phyloP scores from a whole-genome alignment of 2,113 vertebrate species.

The Mionectes macconnelli region DNA sequence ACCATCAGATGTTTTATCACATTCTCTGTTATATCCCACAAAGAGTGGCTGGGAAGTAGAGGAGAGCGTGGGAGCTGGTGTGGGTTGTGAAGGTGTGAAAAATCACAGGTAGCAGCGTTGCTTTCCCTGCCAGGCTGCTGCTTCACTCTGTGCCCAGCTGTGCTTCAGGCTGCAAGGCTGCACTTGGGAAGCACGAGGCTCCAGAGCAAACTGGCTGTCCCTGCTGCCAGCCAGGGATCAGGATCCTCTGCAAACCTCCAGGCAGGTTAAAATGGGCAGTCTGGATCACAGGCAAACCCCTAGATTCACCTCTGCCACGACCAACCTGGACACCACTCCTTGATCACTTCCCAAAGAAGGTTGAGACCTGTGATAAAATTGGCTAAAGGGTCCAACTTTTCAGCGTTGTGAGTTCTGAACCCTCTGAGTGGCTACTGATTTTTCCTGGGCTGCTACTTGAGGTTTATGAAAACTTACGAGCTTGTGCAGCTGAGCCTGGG shows the following conservation, averaged over 20 bases:
- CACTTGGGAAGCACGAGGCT: not conserved
- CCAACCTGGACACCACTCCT: not conserved
- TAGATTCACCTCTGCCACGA: not conserved
- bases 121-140: slow-evolving; percentile 22
- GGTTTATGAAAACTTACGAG: not conserved
- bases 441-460: not conserved
- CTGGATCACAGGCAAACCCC: not conserved
- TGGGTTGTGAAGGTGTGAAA: slow-evolving; percentile 45
- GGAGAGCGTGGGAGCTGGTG: slow-evolving; percentile 28
- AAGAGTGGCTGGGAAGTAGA: slow-evolving; percentile 4
- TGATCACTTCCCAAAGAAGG: not conserved
- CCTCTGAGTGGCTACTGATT: not conserved
- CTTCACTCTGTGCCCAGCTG: not conserved
- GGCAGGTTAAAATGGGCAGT: not conserved
- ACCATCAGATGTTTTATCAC: slow-evolving; percentile 66
- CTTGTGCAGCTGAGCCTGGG: not conserved
- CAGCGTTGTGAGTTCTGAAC: not conserved
- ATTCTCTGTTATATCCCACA: slow-evolving; percentile 27
- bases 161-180: not conserved
- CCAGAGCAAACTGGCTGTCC: not conserved
- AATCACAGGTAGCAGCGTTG: slow-evolving; percentile 20
- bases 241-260: not conserved
- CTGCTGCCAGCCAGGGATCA: not conserved
- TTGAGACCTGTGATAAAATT: not conserved
- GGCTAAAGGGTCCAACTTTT: not conserved